Conservation (phyloP, 2,888 invertebrate genomes). For the Drosophila fulvimacula region DNA sequence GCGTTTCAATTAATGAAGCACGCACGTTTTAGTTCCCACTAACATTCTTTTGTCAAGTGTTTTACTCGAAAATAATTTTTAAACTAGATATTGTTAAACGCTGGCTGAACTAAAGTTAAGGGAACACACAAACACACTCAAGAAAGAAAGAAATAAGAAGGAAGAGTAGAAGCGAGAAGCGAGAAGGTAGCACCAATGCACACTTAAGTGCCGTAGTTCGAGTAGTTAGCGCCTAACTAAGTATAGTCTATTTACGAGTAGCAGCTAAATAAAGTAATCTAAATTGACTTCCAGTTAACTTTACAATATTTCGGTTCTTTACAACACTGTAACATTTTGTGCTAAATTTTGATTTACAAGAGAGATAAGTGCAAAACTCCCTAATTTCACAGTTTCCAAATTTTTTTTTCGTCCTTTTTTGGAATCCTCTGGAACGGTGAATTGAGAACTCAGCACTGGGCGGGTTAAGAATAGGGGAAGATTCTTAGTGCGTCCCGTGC, state of each 20-base stretch:
- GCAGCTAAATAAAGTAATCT: conserved; percentile 37
- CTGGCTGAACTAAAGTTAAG: conserved; percentile 62
- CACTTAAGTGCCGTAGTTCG: conserved; percentile 44
- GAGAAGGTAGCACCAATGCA: conserved; percentile 46
- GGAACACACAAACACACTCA: conserved; percentile 49
- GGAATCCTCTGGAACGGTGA: conserved; percentile 4
- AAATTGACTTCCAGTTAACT: conserved; percentile 69
- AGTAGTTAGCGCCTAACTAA: conserved; percentile 44
- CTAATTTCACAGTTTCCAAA: not conserved
- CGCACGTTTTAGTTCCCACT: conserved; percentile 60
- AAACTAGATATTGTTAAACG: conserved; percentile 55
- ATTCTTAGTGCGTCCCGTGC: conserved; percentile 75
- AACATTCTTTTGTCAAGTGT: conserved; percentile 36
- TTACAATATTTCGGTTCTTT: conserved; percentile 22
- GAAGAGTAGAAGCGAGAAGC: conserved; percentile 10
- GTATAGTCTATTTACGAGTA: conserved; percentile 39
- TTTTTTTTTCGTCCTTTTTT: conserved; percentile 9
- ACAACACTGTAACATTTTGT: conserved; percentile 26
- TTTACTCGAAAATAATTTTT: conserved; percentile 38
- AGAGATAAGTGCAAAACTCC: conserved; percentile 5
- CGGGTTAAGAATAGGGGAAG: conserved; percentile 83
- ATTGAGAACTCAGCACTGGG: conserved; percentile 60
- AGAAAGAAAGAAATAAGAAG: conserved; percentile 2
- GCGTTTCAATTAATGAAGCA: conserved; percentile 81
- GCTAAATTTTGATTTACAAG: conserved; percentile 34